Conservation (phyloP, 1,140 invertebrate genomes). For the Arctopsyche grandis region DNA sequence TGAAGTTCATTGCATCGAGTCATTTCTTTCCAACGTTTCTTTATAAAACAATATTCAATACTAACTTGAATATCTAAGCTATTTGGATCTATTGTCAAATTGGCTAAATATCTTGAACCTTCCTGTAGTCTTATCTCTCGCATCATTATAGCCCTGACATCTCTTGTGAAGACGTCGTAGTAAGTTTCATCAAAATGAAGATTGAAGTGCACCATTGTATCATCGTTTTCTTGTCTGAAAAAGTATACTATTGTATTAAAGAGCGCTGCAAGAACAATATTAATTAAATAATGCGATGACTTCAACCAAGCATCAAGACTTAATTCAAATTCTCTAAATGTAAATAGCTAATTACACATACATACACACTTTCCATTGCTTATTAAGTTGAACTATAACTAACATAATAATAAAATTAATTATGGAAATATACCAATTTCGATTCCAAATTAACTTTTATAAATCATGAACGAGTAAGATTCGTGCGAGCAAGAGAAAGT, state of each 20-base stretch:
- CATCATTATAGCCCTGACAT: slow-evolving; percentile 64
- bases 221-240: slow-evolving; percentile 59
- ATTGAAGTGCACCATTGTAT: slow-evolving; percentile 79
- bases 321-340: no score
- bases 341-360: no score
- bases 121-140: slow-evolving; percentile 66
- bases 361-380: no score
- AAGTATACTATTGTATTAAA: neutral
- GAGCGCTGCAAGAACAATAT: neutral
- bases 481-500: slow-evolving; percentile 45
- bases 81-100: slow-evolving; percentile 73
- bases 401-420: no score
- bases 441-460: neutral
- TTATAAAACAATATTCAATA: neutral
- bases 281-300: neutral
- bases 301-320: no score
- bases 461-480: neutral
- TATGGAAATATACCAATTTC: no score
- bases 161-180: slow-evolving; percentile 65
- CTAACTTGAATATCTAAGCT: slow-evolving; percentile 75
- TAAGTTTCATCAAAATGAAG: slow-evolving; percentile 75
- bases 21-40: neutral
- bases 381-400: no score
- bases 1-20: slow-evolving; percentile 10
- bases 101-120: slow-evolving; percentile 68